These are phyloP conservation scores for Miniopterus natalensis DNA, from an alignment of 2,113 vertebrate species.

Conservation along the genomic window DNA sequence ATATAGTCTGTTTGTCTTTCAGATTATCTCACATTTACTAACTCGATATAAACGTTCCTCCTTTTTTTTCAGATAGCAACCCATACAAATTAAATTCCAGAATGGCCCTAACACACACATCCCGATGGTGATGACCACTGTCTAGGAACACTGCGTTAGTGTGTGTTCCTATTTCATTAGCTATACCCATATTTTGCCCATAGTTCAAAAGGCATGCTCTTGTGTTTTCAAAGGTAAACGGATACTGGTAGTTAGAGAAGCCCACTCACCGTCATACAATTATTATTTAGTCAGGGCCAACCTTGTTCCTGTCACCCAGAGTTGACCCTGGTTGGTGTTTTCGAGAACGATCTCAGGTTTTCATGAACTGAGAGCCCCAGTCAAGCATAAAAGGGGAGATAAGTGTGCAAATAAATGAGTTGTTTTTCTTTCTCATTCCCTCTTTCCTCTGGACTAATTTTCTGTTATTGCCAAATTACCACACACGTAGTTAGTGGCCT, in stretches of 20 bases:
- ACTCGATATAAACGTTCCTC: conserved; percentile 38
- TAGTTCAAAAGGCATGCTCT: not conserved
- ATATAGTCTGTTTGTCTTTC: conserved; percentile 67
- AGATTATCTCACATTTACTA: conserved; percentile 34
- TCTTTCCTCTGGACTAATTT: not conserved
- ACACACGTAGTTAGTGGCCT: not conserved
- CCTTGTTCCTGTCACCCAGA: not conserved
- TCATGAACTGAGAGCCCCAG: not conserved
- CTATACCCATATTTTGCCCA: not conserved
- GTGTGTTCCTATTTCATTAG: not conserved
- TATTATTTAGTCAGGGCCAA: not conserved
- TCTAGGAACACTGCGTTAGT: not conserved
- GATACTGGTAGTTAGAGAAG: not conserved
- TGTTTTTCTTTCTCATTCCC: not conserved
- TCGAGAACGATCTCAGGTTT: not conserved
- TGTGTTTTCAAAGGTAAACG: not conserved
- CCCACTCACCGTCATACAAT: not conserved
- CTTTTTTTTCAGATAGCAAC: conserved; percentile 7
- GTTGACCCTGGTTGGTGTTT: not conserved
- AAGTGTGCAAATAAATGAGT: not conserved
- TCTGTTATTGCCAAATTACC: not conserved
- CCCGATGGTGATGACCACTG: not conserved
- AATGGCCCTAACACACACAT: not conserved
- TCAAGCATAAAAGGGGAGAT: not conserved
- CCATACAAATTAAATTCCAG: not conserved